Conservation (phyloP, 2,888 invertebrate genomes). For the Bombylius major region DNA sequence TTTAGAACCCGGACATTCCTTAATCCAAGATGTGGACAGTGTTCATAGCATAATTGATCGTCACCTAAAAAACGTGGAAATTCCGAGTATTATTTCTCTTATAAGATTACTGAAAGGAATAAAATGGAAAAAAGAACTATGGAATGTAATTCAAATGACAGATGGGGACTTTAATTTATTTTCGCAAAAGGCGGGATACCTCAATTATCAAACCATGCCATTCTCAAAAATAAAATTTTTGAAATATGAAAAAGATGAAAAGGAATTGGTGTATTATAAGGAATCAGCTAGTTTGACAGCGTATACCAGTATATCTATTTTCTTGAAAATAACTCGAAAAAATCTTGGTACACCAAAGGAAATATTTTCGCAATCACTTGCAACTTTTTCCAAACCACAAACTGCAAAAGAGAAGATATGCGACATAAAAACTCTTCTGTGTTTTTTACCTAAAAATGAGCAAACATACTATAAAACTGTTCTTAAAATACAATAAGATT, state of each 20-base stretch:
- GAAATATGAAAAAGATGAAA: conserved; percentile 29
- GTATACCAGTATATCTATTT: too few species aligned
- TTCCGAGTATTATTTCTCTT: neutral
- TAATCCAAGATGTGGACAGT: neutral
- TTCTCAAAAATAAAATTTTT: neutral
- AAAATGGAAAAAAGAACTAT: neutral
- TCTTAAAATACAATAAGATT: too few species aligned
- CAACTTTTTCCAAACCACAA: too few species aligned
- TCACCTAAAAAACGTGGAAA: neutral
- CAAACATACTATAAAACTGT: too few species aligned
- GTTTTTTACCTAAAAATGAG: too few species aligned
- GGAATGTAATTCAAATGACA: neutral
- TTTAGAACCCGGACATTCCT: neutral
- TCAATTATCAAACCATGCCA: neutral
- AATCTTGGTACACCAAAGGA: too few species aligned
- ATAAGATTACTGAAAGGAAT: neutral
- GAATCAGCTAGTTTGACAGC: too few species aligned
- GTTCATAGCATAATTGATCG: neutral
- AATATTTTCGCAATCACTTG: too few species aligned
- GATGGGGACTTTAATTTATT: neutral
- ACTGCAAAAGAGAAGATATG: too few species aligned
- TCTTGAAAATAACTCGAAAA: too few species aligned
- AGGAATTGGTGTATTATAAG: too few species aligned
- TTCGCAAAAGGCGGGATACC: neutral
- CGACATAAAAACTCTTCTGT: too few species aligned